Evolutionary conservation across 2,113 vertebrate genomes (phyloP).

Genomic region (Alligator mississippiensis): DNA sequence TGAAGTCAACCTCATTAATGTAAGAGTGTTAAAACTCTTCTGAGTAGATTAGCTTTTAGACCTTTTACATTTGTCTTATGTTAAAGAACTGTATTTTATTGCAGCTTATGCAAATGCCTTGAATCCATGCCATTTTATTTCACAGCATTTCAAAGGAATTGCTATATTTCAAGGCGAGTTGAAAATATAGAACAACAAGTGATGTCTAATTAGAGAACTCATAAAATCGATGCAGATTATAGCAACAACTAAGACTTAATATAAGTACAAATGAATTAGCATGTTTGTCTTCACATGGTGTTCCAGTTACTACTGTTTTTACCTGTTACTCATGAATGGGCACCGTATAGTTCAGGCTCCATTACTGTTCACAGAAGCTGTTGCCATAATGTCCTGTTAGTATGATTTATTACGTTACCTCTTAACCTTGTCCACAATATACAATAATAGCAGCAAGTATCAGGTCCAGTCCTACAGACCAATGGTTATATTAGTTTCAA

Average conservation of each 20-base stretch:
- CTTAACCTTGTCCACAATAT: neutral
- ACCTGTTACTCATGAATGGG: neutral
- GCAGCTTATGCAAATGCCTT: conserved; percentile 2
- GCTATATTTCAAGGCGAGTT: conserved; percentile 35
- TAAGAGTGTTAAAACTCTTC: neutral
- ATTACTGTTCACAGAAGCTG: neutral
- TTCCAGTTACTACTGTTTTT: conserved; percentile 10
- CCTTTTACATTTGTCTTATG: neutral
- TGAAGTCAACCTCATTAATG: neutral
- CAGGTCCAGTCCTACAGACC: neutral
- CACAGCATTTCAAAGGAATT: conserved; percentile 13
- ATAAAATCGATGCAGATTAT: conserved; percentile 27
- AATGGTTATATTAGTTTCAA: neutral
- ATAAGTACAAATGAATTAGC: neutral
- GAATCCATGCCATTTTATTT: conserved; percentile 29
- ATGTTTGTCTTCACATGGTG: conserved; percentile 3
- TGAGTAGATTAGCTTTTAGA: neutral
- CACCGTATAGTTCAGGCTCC: neutral
- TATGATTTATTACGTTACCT: neutral
- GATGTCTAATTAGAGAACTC: neutral
- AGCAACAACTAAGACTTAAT: neutral
- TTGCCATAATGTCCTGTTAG: neutral
- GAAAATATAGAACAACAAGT: neutral
- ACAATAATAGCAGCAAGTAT: neutral
- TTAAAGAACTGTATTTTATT: conserved; percentile 3